These are phyloP conservation scores for Geophilus truncorum DNA, from an alignment of 2,888 invertebrate genomes.

Conservation along the genomic window DNA sequence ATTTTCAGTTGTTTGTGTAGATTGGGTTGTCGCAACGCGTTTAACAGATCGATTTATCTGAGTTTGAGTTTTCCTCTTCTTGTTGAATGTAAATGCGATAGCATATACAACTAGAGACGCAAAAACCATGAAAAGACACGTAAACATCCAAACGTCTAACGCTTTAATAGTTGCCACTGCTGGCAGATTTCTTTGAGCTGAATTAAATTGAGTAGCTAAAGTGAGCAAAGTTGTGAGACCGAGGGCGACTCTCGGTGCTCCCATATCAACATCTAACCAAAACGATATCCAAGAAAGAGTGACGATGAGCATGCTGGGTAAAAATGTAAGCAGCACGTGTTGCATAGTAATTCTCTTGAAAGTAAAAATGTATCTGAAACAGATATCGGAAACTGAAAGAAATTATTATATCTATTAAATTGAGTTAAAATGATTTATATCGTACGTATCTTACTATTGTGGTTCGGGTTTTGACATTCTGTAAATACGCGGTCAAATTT, in stretches of 20 bases:
- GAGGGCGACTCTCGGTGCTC: neutral
- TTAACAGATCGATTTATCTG: no score
- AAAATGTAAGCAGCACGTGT: neutral
- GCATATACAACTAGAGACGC: neutral
- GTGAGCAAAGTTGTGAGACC: neutral
- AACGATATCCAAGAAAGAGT: neutral
- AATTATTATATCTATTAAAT: no score
- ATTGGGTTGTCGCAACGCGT: no score
- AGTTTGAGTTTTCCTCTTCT: no score
- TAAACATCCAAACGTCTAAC: neutral
- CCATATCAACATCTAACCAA: neutral
- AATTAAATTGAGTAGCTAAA: neutral
- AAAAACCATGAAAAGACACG: neutral
- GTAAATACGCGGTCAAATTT: no score
- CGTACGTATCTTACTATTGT: no score
- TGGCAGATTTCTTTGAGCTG: neutral
- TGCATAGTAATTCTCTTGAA: neutral
- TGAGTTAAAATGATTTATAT: no score
- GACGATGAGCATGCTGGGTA: conserved; percentile 1
- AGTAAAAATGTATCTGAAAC: neutral
- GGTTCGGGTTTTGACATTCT: no score
- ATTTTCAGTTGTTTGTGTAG: no score
- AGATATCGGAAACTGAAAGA: no score
- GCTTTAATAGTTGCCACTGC: neutral
- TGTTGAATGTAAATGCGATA: no score